These are phyloP conservation scores for Gymnopithys bicolor DNA, from an alignment of 2,797 vertebrate species.

Conservation along the genomic window DNA sequence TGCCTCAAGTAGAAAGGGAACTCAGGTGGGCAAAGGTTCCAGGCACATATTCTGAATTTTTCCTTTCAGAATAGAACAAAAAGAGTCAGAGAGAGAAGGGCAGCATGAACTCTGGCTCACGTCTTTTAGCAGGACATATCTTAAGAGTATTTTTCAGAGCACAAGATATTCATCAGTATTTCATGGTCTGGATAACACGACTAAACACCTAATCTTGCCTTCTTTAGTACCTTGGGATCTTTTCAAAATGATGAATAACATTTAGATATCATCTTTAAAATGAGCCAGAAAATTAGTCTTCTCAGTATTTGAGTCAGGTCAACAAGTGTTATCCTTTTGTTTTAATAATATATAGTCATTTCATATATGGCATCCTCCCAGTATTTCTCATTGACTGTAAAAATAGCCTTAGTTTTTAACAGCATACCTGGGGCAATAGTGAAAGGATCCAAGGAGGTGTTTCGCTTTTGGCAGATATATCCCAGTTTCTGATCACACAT, in stretches of 20 bases:
- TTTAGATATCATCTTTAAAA: background rate
- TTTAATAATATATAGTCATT: background rate
- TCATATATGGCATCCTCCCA: background rate
- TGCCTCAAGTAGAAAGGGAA: background rate
- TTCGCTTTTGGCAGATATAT: slow-evolving; percentile 92
- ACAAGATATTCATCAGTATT: background rate
- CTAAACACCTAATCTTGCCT: background rate
- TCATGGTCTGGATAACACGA: background rate
- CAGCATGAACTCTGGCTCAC: background rate
- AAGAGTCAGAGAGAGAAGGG: background rate
- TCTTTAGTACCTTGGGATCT: background rate
- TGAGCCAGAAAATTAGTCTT: background rate
- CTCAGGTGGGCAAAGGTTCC: background rate
- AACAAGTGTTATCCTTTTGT: background rate
- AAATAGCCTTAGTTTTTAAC: background rate
- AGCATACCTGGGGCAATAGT: slow-evolving; percentile 75
- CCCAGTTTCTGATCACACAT: slow-evolving; percentile 86
- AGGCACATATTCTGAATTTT: background rate
- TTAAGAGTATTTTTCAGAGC: background rate
- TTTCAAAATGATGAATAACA: background rate
- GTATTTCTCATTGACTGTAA: background rate
- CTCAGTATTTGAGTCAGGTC: background rate
- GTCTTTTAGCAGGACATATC: background rate
- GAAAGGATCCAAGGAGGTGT: slow-evolving; percentile 76
- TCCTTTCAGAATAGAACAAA: background rate